Conservation (phyloP, 2,797 vertebrate genomes). For the Syndactyla subalaris region DNA sequence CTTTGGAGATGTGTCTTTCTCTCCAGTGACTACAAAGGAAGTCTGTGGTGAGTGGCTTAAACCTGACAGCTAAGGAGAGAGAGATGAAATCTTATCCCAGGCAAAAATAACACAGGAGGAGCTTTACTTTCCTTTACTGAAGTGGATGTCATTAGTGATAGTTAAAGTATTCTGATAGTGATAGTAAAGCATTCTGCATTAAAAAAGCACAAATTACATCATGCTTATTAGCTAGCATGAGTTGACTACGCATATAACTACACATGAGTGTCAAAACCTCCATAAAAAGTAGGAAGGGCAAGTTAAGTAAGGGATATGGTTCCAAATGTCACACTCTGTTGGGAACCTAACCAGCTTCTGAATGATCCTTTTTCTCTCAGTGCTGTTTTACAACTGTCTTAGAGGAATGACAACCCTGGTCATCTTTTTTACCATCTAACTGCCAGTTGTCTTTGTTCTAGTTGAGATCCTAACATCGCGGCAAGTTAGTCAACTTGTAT, state of each 20-base stretch:
- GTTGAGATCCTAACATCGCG: not conserved
- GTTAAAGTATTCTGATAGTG: too few species aligned
- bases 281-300: not conserved
- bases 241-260: not conserved
- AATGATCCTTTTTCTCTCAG: not conserved
- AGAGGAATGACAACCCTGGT: not conserved
- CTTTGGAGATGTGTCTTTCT: not conserved
- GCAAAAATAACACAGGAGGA: not conserved
- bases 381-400: not conserved
- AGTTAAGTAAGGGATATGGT: not conserved
- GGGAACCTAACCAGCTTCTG: not conserved
- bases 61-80: not conserved
- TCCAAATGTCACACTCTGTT: not conserved
- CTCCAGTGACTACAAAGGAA: not conserved
- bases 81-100: conserved; percentile 5
- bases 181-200: not conserved
- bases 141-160: not conserved
- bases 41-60: not conserved
- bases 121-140: not conserved
- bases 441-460: not conserved
- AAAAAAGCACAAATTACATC: not conserved
- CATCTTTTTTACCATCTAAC: not conserved
- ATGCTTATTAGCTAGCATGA: not conserved
- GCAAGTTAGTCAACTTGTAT: not conserved
- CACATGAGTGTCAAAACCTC: not conserved